Percentiles rank a stretch among this genome's conserved stretches.
These are phyloP conservation scores for Perca fluviatilis DNA, from an alignment of 2,113 vertebrate species.

Conservation along the genomic window DNA sequence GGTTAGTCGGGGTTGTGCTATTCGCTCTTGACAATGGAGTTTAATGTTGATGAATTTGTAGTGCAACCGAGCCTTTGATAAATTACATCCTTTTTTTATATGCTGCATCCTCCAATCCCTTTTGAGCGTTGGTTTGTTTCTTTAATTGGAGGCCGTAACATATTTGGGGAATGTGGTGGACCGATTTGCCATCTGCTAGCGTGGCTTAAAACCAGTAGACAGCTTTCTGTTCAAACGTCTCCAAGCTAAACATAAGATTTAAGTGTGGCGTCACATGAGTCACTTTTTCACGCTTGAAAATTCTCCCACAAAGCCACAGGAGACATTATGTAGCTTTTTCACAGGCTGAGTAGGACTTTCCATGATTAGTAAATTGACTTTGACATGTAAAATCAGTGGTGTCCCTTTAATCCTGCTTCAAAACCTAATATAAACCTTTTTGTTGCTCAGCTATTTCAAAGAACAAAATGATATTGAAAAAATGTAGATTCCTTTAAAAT, in stretches of 20 bases:
- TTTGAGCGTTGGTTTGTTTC: no score
- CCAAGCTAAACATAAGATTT: neutral
- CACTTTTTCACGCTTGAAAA: neutral
- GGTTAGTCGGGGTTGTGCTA: no score
- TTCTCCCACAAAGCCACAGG: neutral
- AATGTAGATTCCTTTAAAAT: neutral
- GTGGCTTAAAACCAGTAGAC: no score
- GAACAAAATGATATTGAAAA: neutral
- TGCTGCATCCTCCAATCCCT: no score
- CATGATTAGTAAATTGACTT: neutral
- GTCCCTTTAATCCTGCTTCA: neutral
- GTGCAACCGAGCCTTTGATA: no score
- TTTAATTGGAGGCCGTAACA: no score
- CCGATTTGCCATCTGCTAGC: neutral
- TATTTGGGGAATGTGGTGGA: neutral
- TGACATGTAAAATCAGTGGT: neutral
- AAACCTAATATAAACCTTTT: neutral
- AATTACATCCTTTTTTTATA: no score
- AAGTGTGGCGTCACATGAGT: neutral
- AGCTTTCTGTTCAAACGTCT: neutral
- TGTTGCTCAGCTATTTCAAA: neutral
- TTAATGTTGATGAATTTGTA: no score
- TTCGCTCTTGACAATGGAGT: no score
- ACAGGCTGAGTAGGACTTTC: no score
- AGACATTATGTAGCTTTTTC: neutral